A percentile compares a stretch with the other conserved stretches of the same genome.
Conservation (phyloP, 2,888 invertebrate genomes). For the Lycocerus yunnanus region DNA sequence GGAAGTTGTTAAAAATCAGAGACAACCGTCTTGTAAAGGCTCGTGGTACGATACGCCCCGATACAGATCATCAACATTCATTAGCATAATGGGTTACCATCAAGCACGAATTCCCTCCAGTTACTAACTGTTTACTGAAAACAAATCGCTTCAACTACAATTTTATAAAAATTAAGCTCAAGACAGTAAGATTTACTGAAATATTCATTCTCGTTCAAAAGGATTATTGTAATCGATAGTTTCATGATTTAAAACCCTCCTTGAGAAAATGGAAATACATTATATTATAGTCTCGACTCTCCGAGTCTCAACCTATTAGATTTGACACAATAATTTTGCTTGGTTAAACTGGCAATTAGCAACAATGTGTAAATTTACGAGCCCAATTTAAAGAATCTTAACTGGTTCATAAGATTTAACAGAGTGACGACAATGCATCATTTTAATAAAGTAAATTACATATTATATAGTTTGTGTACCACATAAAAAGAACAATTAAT, state of each 20-base stretch:
- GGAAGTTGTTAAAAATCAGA: conserved; percentile 28
- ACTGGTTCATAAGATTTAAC: neutral
- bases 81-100: conserved; percentile 41
- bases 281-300: no score
- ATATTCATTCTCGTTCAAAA: neutral
- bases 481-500: neutral
- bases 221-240: neutral
- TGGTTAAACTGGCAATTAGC: neutral
- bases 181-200: neutral
- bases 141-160: conserved; percentile 20
- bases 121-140: conserved; percentile 28
- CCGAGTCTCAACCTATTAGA: neutral
- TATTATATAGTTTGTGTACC: neutral
- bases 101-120: conserved; percentile 31
- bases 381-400: neutral
- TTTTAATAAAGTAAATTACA: neutral
- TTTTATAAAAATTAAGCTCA: conserved; percentile 16
- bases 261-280: neutral
- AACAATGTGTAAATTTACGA: neutral
- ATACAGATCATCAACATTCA: conserved; percentile 43
- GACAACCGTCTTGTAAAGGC: conserved; percentile 26
- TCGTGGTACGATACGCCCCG: conserved; percentile 37
- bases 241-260: neutral
- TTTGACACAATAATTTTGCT: neutral
- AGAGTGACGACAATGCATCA: neutral